Conservation (phyloP, 2,888 invertebrate genomes). For the Oithona nana region DNA sequence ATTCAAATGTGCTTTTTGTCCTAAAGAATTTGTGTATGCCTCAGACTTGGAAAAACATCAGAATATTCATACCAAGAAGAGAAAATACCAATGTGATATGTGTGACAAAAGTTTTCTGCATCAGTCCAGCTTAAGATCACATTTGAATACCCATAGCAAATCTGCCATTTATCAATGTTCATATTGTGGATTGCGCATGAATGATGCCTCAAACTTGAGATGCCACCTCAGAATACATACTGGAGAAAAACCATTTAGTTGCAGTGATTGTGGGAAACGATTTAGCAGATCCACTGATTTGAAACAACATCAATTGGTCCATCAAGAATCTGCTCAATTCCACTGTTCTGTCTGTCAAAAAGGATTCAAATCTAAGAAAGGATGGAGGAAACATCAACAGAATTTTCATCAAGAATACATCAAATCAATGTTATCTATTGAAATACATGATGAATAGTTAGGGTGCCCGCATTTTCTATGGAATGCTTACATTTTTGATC, state of each 20-base stretch:
- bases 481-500: no score
- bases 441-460: background rate
- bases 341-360: slow-evolving; percentile 4
- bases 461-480: no score
- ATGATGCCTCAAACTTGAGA: background rate
- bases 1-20: background rate
- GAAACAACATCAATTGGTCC: background rate
- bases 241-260: slow-evolving; percentile 4
- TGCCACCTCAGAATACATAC: slow-evolving; percentile 4
- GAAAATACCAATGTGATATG: background rate
- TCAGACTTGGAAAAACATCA: no score
- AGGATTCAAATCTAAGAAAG: background rate
- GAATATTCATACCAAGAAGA: background rate
- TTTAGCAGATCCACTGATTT: background rate
- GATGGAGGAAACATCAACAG: slow-evolving; percentile 4
- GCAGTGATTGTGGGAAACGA: background rate
- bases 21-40: background rate
- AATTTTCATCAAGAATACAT: background rate
- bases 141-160: background rate
- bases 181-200: background rate
- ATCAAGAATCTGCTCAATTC: background rate
- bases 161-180: background rate
- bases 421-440: slow-evolving; percentile 4
- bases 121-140: background rate
- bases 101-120: slow-evolving; percentile 6